A percentile compares a stretch with the other conserved stretches of the same genome.
Evolutionary conservation across 92 coral and sea anemone species (phyloP).

Genomic region (Epizoanthus illoricatus): DNA sequence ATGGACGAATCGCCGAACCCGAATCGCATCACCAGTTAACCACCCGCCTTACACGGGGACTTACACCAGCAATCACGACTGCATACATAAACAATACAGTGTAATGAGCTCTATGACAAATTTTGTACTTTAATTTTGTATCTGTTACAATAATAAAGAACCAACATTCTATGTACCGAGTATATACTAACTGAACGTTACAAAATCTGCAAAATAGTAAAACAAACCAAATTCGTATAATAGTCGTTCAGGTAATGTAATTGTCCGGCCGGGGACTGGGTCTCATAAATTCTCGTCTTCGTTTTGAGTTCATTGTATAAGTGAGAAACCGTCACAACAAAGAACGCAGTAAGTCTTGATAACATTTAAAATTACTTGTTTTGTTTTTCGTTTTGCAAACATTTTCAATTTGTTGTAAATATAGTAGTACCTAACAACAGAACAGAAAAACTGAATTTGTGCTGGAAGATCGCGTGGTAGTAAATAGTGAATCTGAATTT

Average conservation of each 20-base stretch:
- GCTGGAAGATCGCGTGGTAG: background rate
- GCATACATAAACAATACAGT: background rate
- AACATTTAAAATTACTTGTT: background rate
- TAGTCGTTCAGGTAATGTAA: no score
- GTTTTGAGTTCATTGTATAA: no score
- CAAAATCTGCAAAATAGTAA: background rate
- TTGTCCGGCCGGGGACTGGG: no score
- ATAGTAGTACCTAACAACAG: background rate
- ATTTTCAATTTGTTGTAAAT: background rate
- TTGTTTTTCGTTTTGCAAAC: background rate
- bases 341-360: no score
- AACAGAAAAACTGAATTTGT: background rate
- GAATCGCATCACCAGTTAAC: background rate
- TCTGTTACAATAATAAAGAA: slow-evolving; percentile 12
- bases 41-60: slow-evolving; percentile 27
- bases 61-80: background rate
- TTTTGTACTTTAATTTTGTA: background rate
- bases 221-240: no score
- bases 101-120: background rate
- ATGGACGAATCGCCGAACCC: no score
- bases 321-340: no score
- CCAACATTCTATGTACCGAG: background rate
- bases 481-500: background rate
- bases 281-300: no score
- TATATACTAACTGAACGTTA: background rate